Evolutionary conservation across 2,888 invertebrate species (phyloP).

Genomic region (Cepaea hortensis): DNA sequence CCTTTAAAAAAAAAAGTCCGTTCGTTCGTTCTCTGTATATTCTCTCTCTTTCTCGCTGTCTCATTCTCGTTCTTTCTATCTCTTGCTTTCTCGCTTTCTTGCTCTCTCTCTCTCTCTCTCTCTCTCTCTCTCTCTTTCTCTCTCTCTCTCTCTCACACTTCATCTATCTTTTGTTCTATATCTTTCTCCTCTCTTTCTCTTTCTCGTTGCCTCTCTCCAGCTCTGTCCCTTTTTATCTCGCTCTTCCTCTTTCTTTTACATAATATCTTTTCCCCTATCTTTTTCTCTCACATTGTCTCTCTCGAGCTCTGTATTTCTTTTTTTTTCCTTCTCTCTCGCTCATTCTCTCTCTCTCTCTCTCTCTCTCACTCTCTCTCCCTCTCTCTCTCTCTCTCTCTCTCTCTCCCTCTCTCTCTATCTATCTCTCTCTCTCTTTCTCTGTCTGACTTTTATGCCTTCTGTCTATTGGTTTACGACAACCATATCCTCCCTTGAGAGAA

Average conservation of each 20-base stretch:
- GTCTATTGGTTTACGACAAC: no score
- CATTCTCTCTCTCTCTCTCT: not conserved
- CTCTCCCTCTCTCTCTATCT: not conserved
- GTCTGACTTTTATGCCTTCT: no score
- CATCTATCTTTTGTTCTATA: not conserved
- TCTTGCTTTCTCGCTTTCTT: not conserved
- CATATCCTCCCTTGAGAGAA: no score
- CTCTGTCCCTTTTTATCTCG: not conserved
- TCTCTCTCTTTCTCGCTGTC: no score
- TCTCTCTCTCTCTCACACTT: slow-evolving; percentile 12
- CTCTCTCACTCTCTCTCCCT: no score
- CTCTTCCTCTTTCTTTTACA: not conserved
- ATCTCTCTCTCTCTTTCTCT: no score
- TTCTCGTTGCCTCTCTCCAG: not conserved
- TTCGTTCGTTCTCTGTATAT: no score
- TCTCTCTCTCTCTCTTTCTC: slow-evolving; percentile 10
- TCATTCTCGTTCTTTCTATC: not conserved
- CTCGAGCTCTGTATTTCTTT: not conserved
- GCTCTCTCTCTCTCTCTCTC: not conserved
- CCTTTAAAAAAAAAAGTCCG: no score
- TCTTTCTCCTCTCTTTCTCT: not conserved
- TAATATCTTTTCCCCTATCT: not conserved
- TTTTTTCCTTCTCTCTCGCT: not conserved
- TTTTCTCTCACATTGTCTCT: not conserved
- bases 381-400: no score